These are phyloP conservation scores for Corythornis leucogaster DNA, from an alignment of 2,797 vertebrate genomes.

Conservation along the genomic window DNA sequence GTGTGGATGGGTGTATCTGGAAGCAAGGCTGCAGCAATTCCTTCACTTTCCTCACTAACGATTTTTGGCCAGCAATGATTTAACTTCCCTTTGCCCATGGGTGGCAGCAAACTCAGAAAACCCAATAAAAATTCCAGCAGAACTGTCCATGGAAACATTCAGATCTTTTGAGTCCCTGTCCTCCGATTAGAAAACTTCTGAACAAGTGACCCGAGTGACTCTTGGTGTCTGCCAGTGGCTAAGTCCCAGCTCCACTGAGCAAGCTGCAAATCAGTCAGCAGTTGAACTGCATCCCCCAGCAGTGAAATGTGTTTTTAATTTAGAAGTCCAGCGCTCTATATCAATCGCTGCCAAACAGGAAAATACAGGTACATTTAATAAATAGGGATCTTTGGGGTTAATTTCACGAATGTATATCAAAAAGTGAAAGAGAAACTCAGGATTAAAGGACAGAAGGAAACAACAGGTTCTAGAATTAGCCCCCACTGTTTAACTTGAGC, in stretches of 20 bases:
- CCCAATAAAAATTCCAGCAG: background rate
- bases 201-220: background rate
- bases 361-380: background rate
- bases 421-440: background rate
- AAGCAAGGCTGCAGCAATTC: background rate
- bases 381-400: fast-evolving
- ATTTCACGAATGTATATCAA: background rate
- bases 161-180: background rate
- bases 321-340: background rate
- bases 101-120: background rate
- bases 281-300: background rate
- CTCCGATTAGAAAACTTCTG: background rate
- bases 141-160: background rate
- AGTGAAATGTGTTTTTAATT: background rate
- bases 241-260: background rate
- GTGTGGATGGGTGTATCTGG: background rate
- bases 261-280: background rate
- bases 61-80: background rate
- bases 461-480: background rate
- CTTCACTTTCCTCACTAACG: background rate
- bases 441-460: background rate
- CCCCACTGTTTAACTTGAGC: background rate
- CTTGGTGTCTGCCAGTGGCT: background rate
- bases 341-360: background rate
- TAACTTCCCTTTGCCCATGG: background rate